These are phyloP conservation scores for Aplodontia rufa DNA, from an alignment of 2,113 vertebrate genomes.

Conservation along the genomic window DNA sequence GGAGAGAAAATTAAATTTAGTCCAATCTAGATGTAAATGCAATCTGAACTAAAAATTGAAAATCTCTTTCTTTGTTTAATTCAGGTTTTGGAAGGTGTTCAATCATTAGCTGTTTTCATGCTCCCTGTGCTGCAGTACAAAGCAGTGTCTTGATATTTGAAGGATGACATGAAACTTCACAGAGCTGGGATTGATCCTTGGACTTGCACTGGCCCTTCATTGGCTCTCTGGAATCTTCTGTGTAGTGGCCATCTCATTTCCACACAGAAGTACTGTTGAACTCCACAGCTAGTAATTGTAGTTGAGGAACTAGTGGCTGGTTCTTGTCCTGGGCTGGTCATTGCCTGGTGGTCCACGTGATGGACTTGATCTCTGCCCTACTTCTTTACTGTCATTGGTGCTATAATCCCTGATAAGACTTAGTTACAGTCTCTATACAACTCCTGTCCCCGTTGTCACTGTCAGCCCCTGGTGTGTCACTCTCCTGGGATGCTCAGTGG, in stretches of 20 bases:
- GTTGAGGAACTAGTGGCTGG: neutral
- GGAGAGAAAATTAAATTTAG: constrained; percentile 49
- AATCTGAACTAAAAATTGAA: constrained; percentile 10
- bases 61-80: neutral
- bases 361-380: neutral
- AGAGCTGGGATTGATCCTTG: neutral
- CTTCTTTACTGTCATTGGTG: neutral
- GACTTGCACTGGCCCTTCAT: neutral
- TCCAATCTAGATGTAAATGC: constrained; percentile 29
- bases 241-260: neutral
- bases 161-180: neutral
- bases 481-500: neutral
- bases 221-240: neutral
- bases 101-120: neutral
- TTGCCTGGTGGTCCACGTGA: neutral
- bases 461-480: neutral
- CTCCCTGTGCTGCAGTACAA: neutral
- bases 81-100: constrained; percentile 29
- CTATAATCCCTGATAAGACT: neutral
- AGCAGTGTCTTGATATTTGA: neutral
- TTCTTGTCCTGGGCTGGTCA: neutral
- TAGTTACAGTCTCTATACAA: neutral
- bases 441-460: neutral
- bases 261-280: neutral
- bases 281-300: neutral